Conservation (phyloP, 2,797 vertebrate species). For the Microcaecilia unicolor region DNA sequence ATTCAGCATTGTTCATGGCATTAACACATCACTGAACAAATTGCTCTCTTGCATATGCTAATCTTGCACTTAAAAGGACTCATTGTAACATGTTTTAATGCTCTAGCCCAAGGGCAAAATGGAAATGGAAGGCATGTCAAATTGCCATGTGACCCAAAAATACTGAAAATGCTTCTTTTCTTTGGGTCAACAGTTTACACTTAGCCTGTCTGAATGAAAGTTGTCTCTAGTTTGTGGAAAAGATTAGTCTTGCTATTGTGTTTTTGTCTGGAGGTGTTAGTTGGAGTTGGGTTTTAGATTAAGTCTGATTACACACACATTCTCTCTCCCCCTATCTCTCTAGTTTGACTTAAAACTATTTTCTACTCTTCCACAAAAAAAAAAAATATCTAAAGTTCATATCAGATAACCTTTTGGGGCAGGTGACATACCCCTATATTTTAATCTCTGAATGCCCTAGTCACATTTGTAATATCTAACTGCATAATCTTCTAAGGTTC, state of each 20-base stretch:
- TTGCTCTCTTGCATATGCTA: constrained; percentile 74
- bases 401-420: too few species aligned
- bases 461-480: too few species aligned
- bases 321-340: too few species aligned
- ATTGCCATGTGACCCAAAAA: constrained; percentile 70
- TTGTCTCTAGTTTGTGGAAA: constrained; percentile 37
- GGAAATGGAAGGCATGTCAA: constrained; percentile 54
- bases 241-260: constrained; percentile 37
- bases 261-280: constrained; percentile 21
- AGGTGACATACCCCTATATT: too few species aligned
- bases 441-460: too few species aligned
- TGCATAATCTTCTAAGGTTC: constrained; percentile 6
- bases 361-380: too few species aligned
- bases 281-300: constrained; percentile 26
- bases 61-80: constrained; percentile 79
- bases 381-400: too few species aligned
- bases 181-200: constrained; percentile 70
- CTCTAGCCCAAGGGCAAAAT: constrained; percentile 58
- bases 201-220: constrained; percentile 63
- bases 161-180: constrained; percentile 65
- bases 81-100: constrained; percentile 76
- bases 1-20: constrained; percentile 71
- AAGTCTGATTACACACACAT: constrained; percentile 19
- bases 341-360: too few species aligned
- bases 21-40: constrained; percentile 92